phyloP scores from a whole-genome alignment of 1,140 invertebrate species.

The Metopolophium dirhodum region DNA sequence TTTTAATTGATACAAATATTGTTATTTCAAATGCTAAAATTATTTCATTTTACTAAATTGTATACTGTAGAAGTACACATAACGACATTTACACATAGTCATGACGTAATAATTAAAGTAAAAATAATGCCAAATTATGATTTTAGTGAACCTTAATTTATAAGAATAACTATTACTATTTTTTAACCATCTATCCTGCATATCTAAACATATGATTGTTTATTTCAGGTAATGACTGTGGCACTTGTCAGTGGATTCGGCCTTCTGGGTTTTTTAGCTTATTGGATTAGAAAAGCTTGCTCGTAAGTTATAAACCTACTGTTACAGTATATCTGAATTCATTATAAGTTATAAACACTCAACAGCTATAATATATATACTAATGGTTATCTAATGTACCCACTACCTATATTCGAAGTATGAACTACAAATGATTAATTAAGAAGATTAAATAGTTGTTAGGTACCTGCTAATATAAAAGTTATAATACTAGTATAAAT shows the following conservation, averaged over 20 bases:
- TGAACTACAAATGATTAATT: too few relatives aligned
- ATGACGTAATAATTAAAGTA: neutral
- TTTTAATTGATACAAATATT: neutral
- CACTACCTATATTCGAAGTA: too few relatives aligned
- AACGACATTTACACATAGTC: neutral
- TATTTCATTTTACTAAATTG: neutral
- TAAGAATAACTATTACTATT: neutral
- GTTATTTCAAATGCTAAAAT: neutral
- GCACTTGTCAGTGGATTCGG: slow-evolving; percentile 60
- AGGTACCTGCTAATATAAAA: too few relatives aligned
- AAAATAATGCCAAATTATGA: neutral
- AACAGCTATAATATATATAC: too few relatives aligned
- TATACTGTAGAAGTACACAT: neutral
- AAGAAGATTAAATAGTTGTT: too few relatives aligned
- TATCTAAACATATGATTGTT: neutral
- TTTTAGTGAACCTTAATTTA: neutral
- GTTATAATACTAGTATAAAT: neutral
- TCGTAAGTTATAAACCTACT: slow-evolving; percentile 57
- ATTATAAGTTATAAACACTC: too few relatives aligned
- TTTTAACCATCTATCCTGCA: neutral
- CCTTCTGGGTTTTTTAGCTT: slow-evolving; percentile 60
- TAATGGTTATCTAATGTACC: too few relatives aligned
- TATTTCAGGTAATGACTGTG: slow-evolving; percentile 60
- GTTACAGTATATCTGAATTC: too few relatives aligned
- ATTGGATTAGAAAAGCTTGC: slow-evolving; percentile 60